Conservation (phyloP, 2,113 vertebrate genomes). For the Larimichthys crocea region DNA sequence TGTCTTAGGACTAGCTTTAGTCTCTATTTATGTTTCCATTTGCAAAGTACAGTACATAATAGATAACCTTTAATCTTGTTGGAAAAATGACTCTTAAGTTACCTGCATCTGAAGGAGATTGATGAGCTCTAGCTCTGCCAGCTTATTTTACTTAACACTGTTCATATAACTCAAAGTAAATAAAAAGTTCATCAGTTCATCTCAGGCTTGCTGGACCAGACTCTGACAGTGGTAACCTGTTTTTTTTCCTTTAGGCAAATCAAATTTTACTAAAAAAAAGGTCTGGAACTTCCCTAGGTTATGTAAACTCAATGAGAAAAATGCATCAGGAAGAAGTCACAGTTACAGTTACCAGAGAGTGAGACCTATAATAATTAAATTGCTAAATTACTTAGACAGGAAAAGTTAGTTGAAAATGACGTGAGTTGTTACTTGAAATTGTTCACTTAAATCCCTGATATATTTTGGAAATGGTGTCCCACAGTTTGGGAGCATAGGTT, state of each 20-base stretch:
- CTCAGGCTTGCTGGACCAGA: not conserved
- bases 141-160: not conserved
- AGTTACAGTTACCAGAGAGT: not conserved
- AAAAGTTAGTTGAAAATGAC: too few relatives aligned
- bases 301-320: not conserved
- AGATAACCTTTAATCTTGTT: not conserved
- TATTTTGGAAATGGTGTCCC: not conserved
- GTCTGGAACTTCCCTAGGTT: not conserved
- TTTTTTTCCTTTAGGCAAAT: not conserved
- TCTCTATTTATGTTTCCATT: not conserved
- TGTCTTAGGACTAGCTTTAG: not conserved
- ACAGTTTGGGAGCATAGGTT: not conserved
- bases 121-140: not conserved
- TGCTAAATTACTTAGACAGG: not conserved
- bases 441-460: not conserved
- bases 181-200: too few relatives aligned
- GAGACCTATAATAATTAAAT: not conserved
- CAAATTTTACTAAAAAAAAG: not conserved
- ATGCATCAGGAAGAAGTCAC: not conserved
- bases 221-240: not conserved
- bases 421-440: not conserved
- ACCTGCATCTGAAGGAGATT: not conserved
- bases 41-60: conserved; percentile 20
- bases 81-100: conserved; percentile 17
- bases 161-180: too few relatives aligned